A percentile compares a stretch with the other conserved stretches of the same genome.
Evolutionary conservation across 1,140 invertebrate species (phyloP).

Genomic region (Ptiloglossa arizonensis): DNA sequence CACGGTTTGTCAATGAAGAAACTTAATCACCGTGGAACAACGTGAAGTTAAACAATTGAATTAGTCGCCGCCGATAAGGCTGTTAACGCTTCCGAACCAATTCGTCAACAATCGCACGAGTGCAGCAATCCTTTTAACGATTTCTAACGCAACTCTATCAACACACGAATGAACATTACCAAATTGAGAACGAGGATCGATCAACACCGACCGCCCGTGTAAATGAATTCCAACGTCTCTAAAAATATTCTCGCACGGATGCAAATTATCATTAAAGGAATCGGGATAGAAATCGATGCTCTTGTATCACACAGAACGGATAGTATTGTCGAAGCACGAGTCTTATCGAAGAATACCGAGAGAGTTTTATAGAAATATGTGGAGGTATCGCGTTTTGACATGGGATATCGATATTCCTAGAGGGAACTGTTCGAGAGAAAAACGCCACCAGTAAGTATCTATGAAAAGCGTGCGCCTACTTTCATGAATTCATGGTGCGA

Average conservation of each 20-base stretch:
- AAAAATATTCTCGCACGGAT: not conserved
- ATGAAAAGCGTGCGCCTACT: conserved; percentile 25
- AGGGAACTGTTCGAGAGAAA: not conserved
- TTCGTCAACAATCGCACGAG: too few relatives aligned
- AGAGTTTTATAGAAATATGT: not conserved
- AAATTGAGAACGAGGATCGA: too few relatives aligned
- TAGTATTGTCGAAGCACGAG: conserved; percentile 55
- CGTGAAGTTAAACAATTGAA: not conserved
- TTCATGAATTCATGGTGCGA: conserved; percentile 17
- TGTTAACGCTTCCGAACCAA: too few relatives aligned
- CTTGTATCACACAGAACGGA: conserved; percentile 8
- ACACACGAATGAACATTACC: too few relatives aligned
- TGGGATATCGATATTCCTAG: not conserved
- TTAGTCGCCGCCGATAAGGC: too few relatives aligned
- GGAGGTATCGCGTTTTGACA: not conserved
- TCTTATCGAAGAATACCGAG: conserved; percentile 9
- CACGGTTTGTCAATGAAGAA: not conserved
- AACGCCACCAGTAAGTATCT: conserved; percentile 31
- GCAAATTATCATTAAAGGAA: not conserved
- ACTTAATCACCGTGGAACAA: not conserved
- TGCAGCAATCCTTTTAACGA: too few relatives aligned
- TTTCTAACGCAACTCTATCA: too few relatives aligned
- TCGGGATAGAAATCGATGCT: not conserved
- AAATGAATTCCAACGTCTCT: not conserved
- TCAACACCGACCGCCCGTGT: conserved; percentile 4